phyloP scores from a whole-genome alignment of 2,888 invertebrate species.

The Drosophila mimetica region DNA sequence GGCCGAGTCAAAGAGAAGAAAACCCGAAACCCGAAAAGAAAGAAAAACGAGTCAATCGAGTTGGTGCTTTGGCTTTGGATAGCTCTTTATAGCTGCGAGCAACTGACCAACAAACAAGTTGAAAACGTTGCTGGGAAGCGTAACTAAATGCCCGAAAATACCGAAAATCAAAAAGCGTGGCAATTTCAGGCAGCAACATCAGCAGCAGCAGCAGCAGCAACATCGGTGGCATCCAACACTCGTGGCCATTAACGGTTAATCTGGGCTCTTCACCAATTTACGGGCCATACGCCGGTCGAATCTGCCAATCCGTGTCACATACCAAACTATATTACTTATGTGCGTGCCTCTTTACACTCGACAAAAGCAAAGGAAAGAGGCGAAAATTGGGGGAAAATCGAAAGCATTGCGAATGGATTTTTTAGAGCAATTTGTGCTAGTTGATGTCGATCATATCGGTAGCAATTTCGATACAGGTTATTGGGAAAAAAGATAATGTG shows the following conservation, averaged over 20 bases:
- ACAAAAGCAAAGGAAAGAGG: constrained; percentile 14
- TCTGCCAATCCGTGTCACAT: constrained; percentile 45
- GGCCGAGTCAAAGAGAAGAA: constrained; percentile 28
- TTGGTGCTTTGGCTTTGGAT: constrained; percentile 23
- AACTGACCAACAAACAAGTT: constrained; percentile 24
- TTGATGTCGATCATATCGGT: neutral
- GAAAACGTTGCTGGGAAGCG: constrained; percentile 32
- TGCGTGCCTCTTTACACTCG: constrained; percentile 31
- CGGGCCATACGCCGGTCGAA: constrained; percentile 38
- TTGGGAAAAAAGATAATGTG: neutral
- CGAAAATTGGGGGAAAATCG: constrained; percentile 23
- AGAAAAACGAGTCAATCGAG: constrained; percentile 70
- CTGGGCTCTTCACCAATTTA: constrained; percentile 54
- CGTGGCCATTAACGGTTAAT: constrained; percentile 72
- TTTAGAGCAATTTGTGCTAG: neutral
- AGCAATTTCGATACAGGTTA: neutral
- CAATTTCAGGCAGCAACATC: constrained; percentile 32
- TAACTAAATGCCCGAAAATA: constrained; percentile 50
- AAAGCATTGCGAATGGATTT: constrained; percentile 27
- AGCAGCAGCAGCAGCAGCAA: neutral
- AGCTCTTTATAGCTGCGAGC: constrained; percentile 8
- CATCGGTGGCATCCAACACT: constrained; percentile 41
- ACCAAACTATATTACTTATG: constrained; percentile 41
- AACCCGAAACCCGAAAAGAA: constrained; percentile 9
- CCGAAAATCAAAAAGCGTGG: constrained; percentile 72